phyloP scores from a whole-genome alignment of 30 jellyfish, hydroid and myxozoan genomes.

The Morbakka virulenta region DNA sequence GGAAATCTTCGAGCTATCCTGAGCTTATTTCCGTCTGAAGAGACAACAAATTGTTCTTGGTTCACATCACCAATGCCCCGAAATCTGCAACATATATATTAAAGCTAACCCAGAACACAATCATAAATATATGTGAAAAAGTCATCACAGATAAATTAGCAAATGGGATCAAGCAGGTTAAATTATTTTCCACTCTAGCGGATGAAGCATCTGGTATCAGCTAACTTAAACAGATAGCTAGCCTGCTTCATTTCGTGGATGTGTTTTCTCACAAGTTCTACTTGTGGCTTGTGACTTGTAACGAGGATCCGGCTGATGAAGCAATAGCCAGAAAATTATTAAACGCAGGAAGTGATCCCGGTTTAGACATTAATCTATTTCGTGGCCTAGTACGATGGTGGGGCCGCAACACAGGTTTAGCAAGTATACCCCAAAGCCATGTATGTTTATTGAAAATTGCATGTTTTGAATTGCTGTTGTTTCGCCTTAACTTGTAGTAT shows the following conservation, averaged over 20 bases:
- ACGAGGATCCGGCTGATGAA: background rate
- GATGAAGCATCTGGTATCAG: background rate
- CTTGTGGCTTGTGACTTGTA: background rate
- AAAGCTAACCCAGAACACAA: constrained; percentile 46
- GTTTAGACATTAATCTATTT: constrained; percentile 3
- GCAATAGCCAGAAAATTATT: background rate
- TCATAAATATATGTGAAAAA: constrained; percentile 36
- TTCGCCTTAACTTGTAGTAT: too few species aligned
- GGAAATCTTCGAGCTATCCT: background rate
- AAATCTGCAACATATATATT: constrained; percentile 50
- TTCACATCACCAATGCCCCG: constrained; percentile 38
- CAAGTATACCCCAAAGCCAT: background rate
- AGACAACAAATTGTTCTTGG: background rate
- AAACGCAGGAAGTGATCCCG: background rate
- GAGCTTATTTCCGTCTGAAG: background rate
- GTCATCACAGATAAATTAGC: background rate
- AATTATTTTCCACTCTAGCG: background rate
- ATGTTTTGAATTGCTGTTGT: too few species aligned
- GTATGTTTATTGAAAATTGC: too few species aligned
- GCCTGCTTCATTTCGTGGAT: background rate
- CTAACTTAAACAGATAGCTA: background rate
- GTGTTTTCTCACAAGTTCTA: background rate
- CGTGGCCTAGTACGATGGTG: constrained; percentile 69
- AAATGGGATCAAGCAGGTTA: background rate
- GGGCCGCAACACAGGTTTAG: constrained; percentile 10